A percentile compares a stretch with the other conserved stretches of the same genome.
These are phyloP conservation scores for Promerops cafer DNA, from an alignment of 2,113 vertebrate genomes.

Conservation along the genomic window DNA sequence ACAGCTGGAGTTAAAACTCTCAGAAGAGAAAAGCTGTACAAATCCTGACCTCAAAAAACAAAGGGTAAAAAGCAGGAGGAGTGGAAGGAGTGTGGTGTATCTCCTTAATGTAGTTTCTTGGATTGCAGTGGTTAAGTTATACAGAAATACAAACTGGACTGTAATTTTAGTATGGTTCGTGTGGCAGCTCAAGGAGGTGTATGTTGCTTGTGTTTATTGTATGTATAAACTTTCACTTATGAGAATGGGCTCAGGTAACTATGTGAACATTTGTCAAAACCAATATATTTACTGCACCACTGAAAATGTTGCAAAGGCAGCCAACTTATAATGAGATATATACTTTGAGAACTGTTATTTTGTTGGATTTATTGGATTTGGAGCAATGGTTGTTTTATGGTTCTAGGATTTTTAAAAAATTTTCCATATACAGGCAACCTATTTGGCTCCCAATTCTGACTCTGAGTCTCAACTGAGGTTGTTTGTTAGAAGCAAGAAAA, in stretches of 20 bases:
- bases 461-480: not conserved
- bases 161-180: not conserved
- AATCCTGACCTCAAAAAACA: not conserved
- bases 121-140: not conserved
- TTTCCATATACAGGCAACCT: not conserved
- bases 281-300: not conserved
- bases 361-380: not conserved
- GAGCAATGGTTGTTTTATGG: not conserved
- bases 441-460: not conserved
- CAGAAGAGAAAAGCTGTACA: not conserved
- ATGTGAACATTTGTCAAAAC: not conserved
- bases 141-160: not conserved
- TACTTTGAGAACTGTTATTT: not conserved
- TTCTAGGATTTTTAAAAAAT: not conserved
- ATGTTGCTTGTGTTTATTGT: not conserved
- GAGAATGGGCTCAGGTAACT: not conserved
- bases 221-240: not conserved
- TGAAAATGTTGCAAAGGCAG: not conserved
- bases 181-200: not conserved
- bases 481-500: not conserved
- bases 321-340: not conserved
- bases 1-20: not conserved
- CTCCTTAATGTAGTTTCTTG: not conserved
- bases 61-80: not conserved
- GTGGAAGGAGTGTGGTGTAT: accelerated